phyloP scores from a whole-genome alignment of 2,113 vertebrate genomes.

The Bettongia penicillata region DNA sequence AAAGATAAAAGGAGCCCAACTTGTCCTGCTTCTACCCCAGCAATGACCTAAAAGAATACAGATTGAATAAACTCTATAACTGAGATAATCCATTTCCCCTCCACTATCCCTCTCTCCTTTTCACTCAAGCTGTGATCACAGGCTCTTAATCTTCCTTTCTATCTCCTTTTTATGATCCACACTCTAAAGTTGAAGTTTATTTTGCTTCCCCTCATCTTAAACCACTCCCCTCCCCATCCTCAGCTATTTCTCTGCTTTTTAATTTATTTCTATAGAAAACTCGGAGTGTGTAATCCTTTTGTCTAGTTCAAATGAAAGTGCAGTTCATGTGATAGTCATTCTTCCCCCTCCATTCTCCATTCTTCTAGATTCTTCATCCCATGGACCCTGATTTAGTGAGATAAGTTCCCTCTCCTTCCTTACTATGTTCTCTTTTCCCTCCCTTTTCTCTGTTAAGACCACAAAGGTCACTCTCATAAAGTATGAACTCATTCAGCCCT shows the following conservation, averaged over 20 bases:
- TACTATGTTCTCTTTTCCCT: background rate
- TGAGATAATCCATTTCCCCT: background rate
- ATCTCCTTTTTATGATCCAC: background rate
- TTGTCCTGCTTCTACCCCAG: background rate
- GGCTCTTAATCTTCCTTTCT: background rate
- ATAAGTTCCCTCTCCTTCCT: background rate
- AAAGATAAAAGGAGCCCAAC: background rate
- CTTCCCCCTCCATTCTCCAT: background rate
- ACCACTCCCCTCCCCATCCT: background rate
- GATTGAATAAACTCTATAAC: background rate
- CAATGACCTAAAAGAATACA: background rate
- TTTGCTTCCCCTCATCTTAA: background rate
- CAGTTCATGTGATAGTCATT: background rate
- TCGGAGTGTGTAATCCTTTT: background rate
- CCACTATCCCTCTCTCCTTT: background rate
- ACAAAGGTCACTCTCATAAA: background rate
- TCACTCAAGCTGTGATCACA: background rate
- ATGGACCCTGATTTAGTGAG: background rate
- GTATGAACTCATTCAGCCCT: background rate
- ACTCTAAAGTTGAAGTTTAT: background rate
- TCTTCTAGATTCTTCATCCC: background rate
- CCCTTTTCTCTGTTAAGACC: background rate
- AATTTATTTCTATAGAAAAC: background rate
- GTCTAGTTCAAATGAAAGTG: background rate
- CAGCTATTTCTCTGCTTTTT: background rate